phyloP scores from a whole-genome alignment of 37 sponge, comb jelly and placozoan genomes.

The Beroe forskalii region DNA sequence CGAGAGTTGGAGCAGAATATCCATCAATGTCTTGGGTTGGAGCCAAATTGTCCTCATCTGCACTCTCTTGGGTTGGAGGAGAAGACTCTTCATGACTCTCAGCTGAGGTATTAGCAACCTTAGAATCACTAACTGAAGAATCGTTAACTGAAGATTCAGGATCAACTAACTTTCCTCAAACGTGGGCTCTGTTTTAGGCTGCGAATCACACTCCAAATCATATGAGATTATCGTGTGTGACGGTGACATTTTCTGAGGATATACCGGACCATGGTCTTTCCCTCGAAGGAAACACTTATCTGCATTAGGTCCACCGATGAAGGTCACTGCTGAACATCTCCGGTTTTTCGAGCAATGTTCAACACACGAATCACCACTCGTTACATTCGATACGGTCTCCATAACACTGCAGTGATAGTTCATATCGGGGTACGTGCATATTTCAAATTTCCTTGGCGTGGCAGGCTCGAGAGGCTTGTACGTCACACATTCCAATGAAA shows the following conservation, averaged over 20 bases:
- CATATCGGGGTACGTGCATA: constrained; percentile 8
- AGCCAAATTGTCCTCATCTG: too few relatives aligned
- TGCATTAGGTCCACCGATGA: background rate
- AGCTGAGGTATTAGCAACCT: too few relatives aligned
- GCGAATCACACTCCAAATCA: constrained; percentile 13
- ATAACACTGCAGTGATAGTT: background rate
- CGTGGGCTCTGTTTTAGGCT: too few relatives aligned
- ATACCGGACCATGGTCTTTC: background rate
- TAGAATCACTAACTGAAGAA: too few relatives aligned
- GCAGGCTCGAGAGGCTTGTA: background rate
- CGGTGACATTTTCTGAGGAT: background rate
- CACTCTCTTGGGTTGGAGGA: too few relatives aligned
- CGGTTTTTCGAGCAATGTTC: background rate
- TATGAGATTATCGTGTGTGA: background rate
- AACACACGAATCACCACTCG: background rate
- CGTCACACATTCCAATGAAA: background rate
- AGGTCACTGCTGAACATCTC: background rate
- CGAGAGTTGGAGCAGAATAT: too few relatives aligned
- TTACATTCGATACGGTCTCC: background rate
- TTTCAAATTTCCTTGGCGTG: background rate
- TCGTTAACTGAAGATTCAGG: too few relatives aligned
- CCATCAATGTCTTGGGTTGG: too few relatives aligned
- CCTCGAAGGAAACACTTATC: constrained; percentile 7
- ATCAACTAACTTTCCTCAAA: too few relatives aligned
- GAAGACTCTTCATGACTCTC: too few relatives aligned